phyloP scores from a whole-genome alignment of 1,140 invertebrate genomes.

The Globodera ellingtonae region DNA sequence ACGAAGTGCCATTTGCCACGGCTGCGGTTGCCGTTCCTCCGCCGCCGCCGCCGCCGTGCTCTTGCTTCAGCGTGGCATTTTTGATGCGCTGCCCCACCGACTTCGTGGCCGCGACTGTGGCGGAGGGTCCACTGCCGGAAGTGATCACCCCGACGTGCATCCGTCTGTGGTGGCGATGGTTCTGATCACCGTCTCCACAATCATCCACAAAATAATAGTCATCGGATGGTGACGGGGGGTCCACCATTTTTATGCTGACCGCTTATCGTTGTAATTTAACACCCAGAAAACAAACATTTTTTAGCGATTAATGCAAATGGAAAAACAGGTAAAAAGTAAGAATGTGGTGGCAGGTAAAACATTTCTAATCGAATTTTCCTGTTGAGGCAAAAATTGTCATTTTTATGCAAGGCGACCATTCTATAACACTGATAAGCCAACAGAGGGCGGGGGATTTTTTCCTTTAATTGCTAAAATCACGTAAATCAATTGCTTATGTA shows the following conservation, averaged over 20 bases:
- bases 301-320: neutral
- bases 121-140: neutral
- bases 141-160: constrained; percentile 41
- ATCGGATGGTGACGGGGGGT: neutral
- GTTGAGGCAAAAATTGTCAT: too few relatives aligned
- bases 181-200: constrained; percentile 6
- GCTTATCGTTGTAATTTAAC: neutral
- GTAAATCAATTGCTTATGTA: too few relatives aligned
- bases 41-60: constrained; percentile 1
- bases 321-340: neutral
- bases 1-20: constrained; percentile 11
- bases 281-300: neutral
- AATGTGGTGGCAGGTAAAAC: neutral
- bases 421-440: too few relatives aligned
- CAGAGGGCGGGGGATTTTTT: too few relatives aligned
- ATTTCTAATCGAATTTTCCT: too few relatives aligned
- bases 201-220: constrained; percentile 5
- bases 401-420: too few relatives aligned
- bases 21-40: neutral
- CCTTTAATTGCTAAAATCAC: too few relatives aligned
- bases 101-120: constrained; percentile 7
- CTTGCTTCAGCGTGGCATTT: constrained; percentile 36
- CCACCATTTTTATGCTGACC: neutral
- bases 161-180: constrained; percentile 28
- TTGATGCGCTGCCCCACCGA: constrained; percentile 44